These are phyloP conservation scores for Caenorhabditis tropicalis DNA, from an alignment of 1,140 invertebrate genomes.

Conservation along the genomic window DNA sequence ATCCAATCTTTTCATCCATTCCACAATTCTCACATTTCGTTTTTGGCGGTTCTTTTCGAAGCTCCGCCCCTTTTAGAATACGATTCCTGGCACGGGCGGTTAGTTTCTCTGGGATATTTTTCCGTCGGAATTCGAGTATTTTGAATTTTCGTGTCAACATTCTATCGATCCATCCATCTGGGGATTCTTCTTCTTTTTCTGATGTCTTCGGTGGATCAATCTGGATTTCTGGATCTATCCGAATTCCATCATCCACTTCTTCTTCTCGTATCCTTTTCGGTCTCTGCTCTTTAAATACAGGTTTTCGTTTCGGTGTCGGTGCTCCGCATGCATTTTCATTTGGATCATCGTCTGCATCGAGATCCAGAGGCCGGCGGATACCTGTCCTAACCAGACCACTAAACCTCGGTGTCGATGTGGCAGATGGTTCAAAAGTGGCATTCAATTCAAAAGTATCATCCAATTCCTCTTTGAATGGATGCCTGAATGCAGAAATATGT, in stretches of 20 bases:
- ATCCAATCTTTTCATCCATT: neutral
- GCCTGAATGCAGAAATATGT: neutral
- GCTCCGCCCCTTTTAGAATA: neutral
- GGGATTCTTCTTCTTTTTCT: neutral
- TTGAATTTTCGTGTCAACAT: neutral
- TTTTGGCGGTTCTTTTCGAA: neutral
- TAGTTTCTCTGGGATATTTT: neutral
- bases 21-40: neutral
- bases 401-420: neutral
- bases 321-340: neutral
- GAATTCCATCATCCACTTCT: neutral
- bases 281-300: neutral
- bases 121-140: neutral
- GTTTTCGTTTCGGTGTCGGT: neutral
- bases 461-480: neutral
- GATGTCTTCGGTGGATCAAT: neutral
- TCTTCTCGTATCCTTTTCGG: neutral
- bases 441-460: neutral
- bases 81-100: neutral
- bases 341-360: neutral
- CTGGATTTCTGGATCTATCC: neutral
- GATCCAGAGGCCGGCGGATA: neutral
- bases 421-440: neutral
- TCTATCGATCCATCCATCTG: neutral
- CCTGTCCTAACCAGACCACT: neutral